These are phyloP conservation scores for Lethocerus indicus DNA, from an alignment of 1,140 invertebrate species.

Conservation along the genomic window DNA sequence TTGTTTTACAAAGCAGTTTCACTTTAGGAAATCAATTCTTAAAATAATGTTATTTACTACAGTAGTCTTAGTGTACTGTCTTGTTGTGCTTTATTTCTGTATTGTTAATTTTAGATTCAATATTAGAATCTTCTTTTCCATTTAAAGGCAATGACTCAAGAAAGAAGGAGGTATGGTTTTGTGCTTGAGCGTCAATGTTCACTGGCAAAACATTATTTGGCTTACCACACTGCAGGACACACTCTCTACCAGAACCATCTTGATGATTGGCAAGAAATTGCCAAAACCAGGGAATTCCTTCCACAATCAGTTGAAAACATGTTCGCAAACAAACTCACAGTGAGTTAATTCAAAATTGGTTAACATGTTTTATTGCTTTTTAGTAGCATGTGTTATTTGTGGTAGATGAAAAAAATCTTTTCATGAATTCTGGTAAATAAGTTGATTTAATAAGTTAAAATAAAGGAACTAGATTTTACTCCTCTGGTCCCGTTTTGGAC, in stretches of 20 bases:
- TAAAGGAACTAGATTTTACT: no score
- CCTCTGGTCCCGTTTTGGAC: no score
- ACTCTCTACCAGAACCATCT: conserved; percentile 59
- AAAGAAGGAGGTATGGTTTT: conserved; percentile 81
- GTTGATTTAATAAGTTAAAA: no score
- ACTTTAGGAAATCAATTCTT: no score
- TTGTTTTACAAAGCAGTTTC: no score
- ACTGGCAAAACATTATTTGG: conserved; percentile 78
- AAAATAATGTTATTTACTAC: no score
- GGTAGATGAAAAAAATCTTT: no score
- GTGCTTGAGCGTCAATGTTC: conserved; percentile 81
- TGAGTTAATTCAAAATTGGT: conserved; percentile 25
- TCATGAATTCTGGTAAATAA: no score
- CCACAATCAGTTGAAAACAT: conserved; percentile 64
- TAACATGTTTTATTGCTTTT: no score
- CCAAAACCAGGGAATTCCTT: conserved; percentile 64
- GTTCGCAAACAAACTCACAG: conserved; percentile 55
- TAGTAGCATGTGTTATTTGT: no score
- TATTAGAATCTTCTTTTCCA: conserved; percentile 13
- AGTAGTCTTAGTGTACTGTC: no score
- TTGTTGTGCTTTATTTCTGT: no score
- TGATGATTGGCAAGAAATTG: conserved; percentile 77
- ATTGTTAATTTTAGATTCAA: not conserved
- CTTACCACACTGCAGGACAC: conserved; percentile 64
- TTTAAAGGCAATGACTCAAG: conserved; percentile 78